Percentiles rank a stretch among this genome's conserved stretches.
phyloP scores from a whole-genome alignment of 2,888 invertebrate species.

The Automeris io region DNA sequence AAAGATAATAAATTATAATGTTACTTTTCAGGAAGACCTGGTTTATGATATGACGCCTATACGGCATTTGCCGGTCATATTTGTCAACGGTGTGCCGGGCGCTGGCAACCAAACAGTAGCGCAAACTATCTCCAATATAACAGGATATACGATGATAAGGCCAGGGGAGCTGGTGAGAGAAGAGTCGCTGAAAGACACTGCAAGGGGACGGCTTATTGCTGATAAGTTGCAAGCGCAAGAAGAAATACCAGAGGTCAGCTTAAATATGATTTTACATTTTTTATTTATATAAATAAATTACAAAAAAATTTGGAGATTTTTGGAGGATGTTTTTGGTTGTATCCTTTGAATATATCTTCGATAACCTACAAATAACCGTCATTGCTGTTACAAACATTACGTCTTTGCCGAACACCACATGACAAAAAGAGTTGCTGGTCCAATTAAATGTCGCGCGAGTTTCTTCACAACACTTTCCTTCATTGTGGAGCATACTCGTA shows the following conservation, averaged over 20 bases:
- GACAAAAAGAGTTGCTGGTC: too few species aligned
- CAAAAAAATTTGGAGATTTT: too few species aligned
- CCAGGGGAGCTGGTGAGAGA: slow-evolving; percentile 66
- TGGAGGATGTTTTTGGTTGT: too few species aligned
- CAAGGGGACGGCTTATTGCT: slow-evolving; percentile 65
- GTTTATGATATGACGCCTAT: slow-evolving; percentile 68
- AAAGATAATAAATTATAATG: too few species aligned
- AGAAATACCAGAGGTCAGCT: slow-evolving; percentile 62
- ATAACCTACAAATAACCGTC: too few species aligned
- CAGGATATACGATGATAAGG: slow-evolving; percentile 64
- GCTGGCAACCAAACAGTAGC: slow-evolving; percentile 70
- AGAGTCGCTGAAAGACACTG: slow-evolving; percentile 65
- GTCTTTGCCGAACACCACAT: too few species aligned
- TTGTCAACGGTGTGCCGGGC: slow-evolving; percentile 70
- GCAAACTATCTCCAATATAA: slow-evolving; percentile 61
- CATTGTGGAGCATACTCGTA: too few species aligned
- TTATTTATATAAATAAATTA: neutral
- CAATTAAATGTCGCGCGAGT: too few species aligned
- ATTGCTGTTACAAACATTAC: too few species aligned
- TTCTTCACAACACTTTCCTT: too few species aligned
- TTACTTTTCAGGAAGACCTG: slow-evolving; percentile 29
- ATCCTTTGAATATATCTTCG: too few species aligned
- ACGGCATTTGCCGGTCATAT: slow-evolving; percentile 62
- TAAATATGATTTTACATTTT: neutral
- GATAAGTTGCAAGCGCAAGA: slow-evolving; percentile 59